phyloP scores from a whole-genome alignment of 2,797 vertebrate genomes.

The Ctenosaura bakeri region DNA sequence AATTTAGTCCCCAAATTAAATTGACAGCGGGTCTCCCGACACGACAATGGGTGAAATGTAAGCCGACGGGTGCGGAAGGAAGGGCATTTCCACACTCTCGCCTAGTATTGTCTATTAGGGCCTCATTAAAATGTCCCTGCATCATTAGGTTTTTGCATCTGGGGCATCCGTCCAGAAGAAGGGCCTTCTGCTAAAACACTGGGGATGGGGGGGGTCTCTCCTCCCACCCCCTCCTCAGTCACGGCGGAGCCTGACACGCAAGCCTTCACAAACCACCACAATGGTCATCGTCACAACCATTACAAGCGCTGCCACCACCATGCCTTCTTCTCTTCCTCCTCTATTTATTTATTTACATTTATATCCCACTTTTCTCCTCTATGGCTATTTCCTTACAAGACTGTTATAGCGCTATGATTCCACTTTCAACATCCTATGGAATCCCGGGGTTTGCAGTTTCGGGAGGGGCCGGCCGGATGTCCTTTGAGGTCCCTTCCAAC shows the following conservation, averaged over 20 bases:
- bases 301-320: no score
- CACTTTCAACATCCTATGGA: no score
- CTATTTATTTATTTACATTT: no score
- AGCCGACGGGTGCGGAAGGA: constrained; percentile 20
- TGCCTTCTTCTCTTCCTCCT: no score
- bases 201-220: neutral
- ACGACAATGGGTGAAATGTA: constrained; percentile 61
- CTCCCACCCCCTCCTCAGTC: neutral
- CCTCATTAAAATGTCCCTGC: constrained; percentile 41
- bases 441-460: no score
- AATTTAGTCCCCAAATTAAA: constrained; percentile 76
- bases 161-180: constrained; percentile 2
- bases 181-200: constrained; percentile 27
- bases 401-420: no score
- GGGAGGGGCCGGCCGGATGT: no score
- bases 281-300: fast-evolving
- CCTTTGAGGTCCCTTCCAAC: no score
- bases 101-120: constrained; percentile 20
- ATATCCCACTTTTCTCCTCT: no score
- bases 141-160: constrained; percentile 23
- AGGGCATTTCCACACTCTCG: constrained; percentile 39
- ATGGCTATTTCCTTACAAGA: no score
- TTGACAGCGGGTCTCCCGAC: constrained; percentile 58
- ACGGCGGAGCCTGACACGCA: neutral
- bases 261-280: neutral